Base-by-base conservation (phyloP, 2,888 invertebrate genomes). In the Thereva nobilitata region DNA sequence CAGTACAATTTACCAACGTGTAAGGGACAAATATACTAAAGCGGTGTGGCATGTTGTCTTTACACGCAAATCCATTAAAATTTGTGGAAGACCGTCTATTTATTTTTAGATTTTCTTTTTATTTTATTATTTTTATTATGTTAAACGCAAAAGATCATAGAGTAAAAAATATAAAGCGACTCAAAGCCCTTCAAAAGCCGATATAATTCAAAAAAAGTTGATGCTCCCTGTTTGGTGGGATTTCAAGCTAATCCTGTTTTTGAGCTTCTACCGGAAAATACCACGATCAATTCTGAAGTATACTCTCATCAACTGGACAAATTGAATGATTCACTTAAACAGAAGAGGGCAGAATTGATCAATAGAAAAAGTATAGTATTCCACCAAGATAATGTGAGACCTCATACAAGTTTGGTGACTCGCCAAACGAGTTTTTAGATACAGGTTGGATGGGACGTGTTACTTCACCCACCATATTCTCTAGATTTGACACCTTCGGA, bases 171-270 rank as follows among this genome's bases (percentile, higher is more conserved):
- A 50, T 50, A 8, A 50, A 12, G 34, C 50, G 35, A 9, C 50
- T 50, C 50, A 50, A 50, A 50, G 23, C 50, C 12, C 50, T 50
- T 50, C 50, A 5, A 50, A 50, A 35, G 9, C 50, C 50, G 50
- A 50, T 50, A 23, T 50, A 34, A 23, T 34, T 50, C n/a, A 23
- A 50, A 50, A 50, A 50, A 50, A 50, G 35, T 6, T 50, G 23
- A 50, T 50, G 50, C 50, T 50, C 4, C 34, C 50, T 50, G 35
- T 50, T 50, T 50, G 4, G 50, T 50, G 50, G 50, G 12, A 3
- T 50, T 50, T 50, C 50, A 50, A 50, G 34, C 8, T 4, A 50
- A 5, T 45, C 10, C 10, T 50, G 12, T 23, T 50, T 3, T 9
- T 50, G 49, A 50, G 50, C 4, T 12, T 50, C 4, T 50, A 50